phyloP scores from a whole-genome alignment of 1,140 invertebrate species.

The Melitaea cinxia region DNA sequence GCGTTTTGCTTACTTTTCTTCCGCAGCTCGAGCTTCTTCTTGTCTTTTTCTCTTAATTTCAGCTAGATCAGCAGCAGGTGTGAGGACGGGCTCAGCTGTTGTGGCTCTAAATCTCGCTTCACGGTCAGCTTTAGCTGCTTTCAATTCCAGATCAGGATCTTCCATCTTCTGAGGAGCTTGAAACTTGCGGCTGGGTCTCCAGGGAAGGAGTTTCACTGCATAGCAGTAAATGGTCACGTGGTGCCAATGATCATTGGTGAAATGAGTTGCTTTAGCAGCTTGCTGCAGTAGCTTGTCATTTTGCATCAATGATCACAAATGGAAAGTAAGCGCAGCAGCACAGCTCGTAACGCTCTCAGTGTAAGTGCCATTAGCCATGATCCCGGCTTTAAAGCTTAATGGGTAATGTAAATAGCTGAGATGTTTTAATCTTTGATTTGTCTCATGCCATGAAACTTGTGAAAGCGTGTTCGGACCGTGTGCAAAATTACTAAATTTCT shows the following conservation, averaged over 20 bases:
- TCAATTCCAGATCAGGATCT: constrained; percentile 80
- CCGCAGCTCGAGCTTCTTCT: constrained; percentile 83
- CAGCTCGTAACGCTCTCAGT: constrained; percentile 47
- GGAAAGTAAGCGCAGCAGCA: constrained; percentile 55
- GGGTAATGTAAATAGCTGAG: constrained; percentile 41
- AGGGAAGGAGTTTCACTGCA: constrained; percentile 83
- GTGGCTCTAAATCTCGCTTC: constrained; percentile 77
- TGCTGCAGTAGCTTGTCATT: constrained; percentile 49
- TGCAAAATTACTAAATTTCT: constrained; percentile 37
- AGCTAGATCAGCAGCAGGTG: constrained; percentile 81
- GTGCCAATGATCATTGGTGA: constrained; percentile 52
- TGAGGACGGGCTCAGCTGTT: constrained; percentile 72
- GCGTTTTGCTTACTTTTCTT: constrained; percentile 84
- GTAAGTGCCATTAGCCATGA: constrained; percentile 58
- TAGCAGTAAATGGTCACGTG: constrained; percentile 53
- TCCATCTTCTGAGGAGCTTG: constrained; percentile 82
- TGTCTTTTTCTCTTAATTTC: constrained; percentile 83
- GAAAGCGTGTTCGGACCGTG: constrained; percentile 44
- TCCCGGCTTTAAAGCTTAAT: constrained; percentile 55
- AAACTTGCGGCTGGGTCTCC: constrained; percentile 85
- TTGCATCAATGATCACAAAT: constrained; percentile 51
- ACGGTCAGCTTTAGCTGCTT: constrained; percentile 82
- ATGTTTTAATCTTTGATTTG: constrained; percentile 46
- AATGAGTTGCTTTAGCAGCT: constrained; percentile 48
- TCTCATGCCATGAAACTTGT: constrained; percentile 62